Evolutionary conservation across 2,113 vertebrate species (phyloP), one percentile per base, ranked within the genome.

Genomic region (Strix aluco): DNA sequence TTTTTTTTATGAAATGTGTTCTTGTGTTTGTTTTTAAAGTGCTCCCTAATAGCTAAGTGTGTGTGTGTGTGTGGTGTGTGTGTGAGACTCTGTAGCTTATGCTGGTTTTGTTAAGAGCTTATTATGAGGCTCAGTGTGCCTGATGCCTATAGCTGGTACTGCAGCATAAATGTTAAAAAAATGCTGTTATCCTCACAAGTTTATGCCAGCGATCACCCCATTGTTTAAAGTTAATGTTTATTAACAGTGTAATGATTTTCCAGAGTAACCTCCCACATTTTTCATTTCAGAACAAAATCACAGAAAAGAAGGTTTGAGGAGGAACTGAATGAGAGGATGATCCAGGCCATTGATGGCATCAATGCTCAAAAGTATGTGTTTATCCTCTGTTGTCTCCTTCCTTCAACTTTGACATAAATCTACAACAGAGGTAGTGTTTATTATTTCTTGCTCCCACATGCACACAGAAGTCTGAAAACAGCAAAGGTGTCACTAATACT

Each of bases 281-380:
- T 91, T 77, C 5, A 15, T 93, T 95, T 13, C 93, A 99, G 99
- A 98, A 99, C 99, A 91, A 99, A 99, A 97, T 99, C 99, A 85
- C 99, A 99, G 95, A 99, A 99, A 97, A 99, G 99, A 94, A 98
- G 99, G 23, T 99, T 99, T 98, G 99, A 99, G 96, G 99, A 99
- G 91, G 99, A 99, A 80, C 93, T 99, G 78, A 99, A 99, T 49
- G 99, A 99, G 97, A 98, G 99, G 80, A 99, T 99, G 99, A 99
- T 99, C 95, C 98, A 98, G 95, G 99, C 99, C 18, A 99, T 99
- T 94, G 99, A 99, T 91, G 99, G 99, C 75, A 99, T 99, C 97
- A 99, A 99, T 92, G 99, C 99, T 66, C 99, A 99, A 94, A 99
- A 99, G 99, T 99, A 98, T 95, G 98, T 95, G 84, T 90, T 36